phyloP scores from a whole-genome alignment of 2,797 vertebrate species.

The Erethizon dorsatum region DNA sequence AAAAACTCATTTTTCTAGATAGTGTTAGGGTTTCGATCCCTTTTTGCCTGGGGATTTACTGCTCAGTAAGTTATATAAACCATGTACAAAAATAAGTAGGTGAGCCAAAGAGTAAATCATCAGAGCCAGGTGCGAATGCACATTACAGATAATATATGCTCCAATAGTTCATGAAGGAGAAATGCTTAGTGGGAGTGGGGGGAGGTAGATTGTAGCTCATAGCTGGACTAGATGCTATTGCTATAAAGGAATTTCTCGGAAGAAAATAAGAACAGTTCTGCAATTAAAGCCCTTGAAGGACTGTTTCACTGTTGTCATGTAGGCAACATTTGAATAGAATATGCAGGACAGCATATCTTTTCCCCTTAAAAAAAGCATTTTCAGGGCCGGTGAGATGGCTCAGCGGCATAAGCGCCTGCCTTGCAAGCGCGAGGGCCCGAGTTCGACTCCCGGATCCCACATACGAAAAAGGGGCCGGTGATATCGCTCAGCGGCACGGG shows the following conservation, averaged over 20 bases:
- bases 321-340: slow-evolving; percentile 74
- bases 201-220: not conserved
- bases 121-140: not conserved
- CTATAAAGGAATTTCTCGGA: slow-evolving; percentile 56
- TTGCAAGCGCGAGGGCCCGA: too few species aligned
- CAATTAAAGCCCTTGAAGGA: slow-evolving; percentile 73
- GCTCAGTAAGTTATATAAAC: not conserved
- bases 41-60: not conserved
- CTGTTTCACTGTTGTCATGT: slow-evolving; percentile 50
- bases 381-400: too few species aligned
- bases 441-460: too few species aligned
- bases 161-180: not conserved
- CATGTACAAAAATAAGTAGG: slow-evolving; percentile 22
- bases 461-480: too few species aligned
- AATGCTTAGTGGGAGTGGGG: not conserved
- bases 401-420: too few species aligned
- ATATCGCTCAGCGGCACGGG: too few species aligned
- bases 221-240: not conserved
- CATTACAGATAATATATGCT: not conserved
- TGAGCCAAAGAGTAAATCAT: not conserved
- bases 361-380: slow-evolving; percentile 68
- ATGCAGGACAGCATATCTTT: slow-evolving; percentile 68
- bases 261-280: slow-evolving; percentile 60
- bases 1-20: not conserved
- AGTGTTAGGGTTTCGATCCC: not conserved